Conservation (phyloP, 2,113 vertebrate species). For the Ammodytes marinus region DNA sequence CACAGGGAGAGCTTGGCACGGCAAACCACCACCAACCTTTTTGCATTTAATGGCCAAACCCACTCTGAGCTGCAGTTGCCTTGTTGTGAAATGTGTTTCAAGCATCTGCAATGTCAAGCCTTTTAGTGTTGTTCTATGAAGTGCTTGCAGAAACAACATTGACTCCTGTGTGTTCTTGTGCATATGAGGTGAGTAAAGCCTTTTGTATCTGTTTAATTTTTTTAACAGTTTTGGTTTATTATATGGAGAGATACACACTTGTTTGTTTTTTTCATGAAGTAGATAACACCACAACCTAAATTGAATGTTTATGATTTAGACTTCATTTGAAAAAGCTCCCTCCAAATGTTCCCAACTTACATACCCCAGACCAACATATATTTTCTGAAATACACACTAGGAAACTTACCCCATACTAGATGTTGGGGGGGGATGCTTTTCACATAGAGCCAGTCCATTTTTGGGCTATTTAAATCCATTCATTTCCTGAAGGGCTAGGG, state of each 20-base stretch:
- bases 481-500: too few relatives aligned
- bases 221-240: not conserved
- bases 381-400: too few relatives aligned
- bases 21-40: not conserved
- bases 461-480: too few relatives aligned
- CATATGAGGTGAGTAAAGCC: not conserved
- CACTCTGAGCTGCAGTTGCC: not conserved
- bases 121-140: not conserved
- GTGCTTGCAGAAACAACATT: not conserved
- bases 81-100: not conserved
- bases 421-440: too few relatives aligned
- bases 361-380: too few relatives aligned
- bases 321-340: not conserved
- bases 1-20: not conserved
- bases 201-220: slow-evolving; percentile 4
- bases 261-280: not conserved
- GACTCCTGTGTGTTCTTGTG: not conserved
- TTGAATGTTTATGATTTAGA: not conserved
- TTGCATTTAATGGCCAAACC: not conserved
- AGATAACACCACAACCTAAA: not conserved
- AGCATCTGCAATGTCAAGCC: not conserved
- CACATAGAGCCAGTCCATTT: too few relatives aligned
- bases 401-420: too few relatives aligned
- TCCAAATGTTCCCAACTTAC: not conserved
- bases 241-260: not conserved